These are phyloP conservation scores for Ochropleura leucogaster DNA, from an alignment of 2,888 invertebrate species.

Conservation along the genomic window DNA sequence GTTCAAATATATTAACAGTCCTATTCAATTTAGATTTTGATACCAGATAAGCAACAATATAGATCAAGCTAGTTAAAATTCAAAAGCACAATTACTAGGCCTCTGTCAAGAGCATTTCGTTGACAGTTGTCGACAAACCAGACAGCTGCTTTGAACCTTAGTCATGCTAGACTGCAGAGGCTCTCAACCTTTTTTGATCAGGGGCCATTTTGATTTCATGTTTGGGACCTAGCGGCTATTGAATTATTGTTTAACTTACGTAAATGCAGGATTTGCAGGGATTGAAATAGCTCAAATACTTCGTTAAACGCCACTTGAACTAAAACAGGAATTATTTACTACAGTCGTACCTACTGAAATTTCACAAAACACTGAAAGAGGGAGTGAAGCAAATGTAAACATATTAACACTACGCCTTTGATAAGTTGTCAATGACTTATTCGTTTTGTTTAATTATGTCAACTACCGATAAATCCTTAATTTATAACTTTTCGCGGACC, in stretches of 20 bases:
- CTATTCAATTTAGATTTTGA: constrained; percentile 45
- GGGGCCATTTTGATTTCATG: background rate
- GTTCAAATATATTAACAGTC: constrained; percentile 9
- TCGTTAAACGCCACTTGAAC: background rate
- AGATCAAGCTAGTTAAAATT: constrained; percentile 39
- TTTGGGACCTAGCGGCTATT: background rate
- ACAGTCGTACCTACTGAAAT: background rate
- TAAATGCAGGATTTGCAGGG: background rate
- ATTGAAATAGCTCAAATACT: background rate
- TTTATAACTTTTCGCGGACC: background rate
- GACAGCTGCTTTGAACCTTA: constrained; percentile 57
- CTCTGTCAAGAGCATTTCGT: constrained; percentile 59
- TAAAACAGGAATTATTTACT: background rate
- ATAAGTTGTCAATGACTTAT: background rate
- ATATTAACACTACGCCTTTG: background rate
- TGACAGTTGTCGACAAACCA: constrained; percentile 50
- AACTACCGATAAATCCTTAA: background rate
- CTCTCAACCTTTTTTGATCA: background rate
- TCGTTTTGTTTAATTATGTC: background rate
- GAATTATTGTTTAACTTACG: background rate
- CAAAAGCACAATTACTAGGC: constrained; percentile 43
- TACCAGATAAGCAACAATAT: constrained; percentile 33
- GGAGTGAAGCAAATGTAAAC: background rate
- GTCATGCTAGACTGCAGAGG: constrained; percentile 46
- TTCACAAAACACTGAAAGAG: background rate